Base-by-base conservation (phyloP, 2,888 invertebrate genomes). In the Torymus texanus region DNA sequence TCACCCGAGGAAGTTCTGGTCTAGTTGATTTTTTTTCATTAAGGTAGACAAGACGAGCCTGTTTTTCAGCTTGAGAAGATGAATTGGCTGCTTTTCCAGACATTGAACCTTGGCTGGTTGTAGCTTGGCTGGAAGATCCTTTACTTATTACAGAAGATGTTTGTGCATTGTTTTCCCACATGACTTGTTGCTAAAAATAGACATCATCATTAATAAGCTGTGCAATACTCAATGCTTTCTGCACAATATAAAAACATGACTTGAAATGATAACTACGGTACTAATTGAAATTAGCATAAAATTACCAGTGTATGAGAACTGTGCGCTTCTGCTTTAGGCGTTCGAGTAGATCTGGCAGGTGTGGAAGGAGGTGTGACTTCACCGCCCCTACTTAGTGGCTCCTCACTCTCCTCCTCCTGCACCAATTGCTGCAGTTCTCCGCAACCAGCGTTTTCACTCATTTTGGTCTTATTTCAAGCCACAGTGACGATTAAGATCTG, bases 401-500 rank as follows among this genome's bases (percentile, higher is more conserved):
- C 89, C 24, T 90, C 89, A n/a, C 88, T 88, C 82, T 91, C 91
- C 63, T 91, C 91, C 74, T 90, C 88, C 58, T 90, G 90, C 11
- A 91, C 91, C 50, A 91, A 84, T 79, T 91, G 91, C 68, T 91
- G 90, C 24, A 91, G 82, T 82, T 91, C 91, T 71, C 90, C 90
- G 78, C 89, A 90, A 79, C 90, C 88, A 55, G 90, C 88, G 72
- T 85, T 86, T 79, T 90, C 90, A 61, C 87, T 87, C 91, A 91
- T 91, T 18, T 79, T 83, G 67, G 10, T 12, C 59, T 10, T 21
- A 53, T 0, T 53, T 59, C 24, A 59, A 5, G 41, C 29, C 41
- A 14, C 41, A 63, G 41, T 56, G 55, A 56, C n/a, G 16, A 14
- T 56, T 16, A 56, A 56, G 8, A 56, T 16, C 56, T 56, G 56